Evolutionary conservation across 2,888 invertebrate genomes (phyloP), one percentile per base, ranked within the genome.

Genomic region (Dynastes grantii): DNA sequence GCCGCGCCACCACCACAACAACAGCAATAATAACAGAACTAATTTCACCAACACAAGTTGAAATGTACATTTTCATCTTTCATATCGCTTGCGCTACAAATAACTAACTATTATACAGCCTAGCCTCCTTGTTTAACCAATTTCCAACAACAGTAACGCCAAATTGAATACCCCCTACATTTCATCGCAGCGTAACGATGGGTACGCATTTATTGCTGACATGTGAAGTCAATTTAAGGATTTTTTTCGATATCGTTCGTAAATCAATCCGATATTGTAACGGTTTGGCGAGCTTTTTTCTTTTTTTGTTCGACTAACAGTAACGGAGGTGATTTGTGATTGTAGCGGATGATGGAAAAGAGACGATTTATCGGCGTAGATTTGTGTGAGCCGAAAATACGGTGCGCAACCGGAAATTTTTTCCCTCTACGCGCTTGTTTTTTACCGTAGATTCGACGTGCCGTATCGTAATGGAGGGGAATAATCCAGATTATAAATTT

Each of bases 261-360:
- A 65, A 65, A 65, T 65, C 65, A 65, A 65, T 40, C n/a, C 16
- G 40, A 40, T 40, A 65, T 65, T 45, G 65, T 37, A 65, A 40
- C 65, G 37, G 22, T n/a, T 45, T 8, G 45, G 45, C 45, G 45
- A 45, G 11, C 11, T 45, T 45, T 45, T 45, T 45, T 11, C 45
- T 13, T 37, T 65, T 37, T 40, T 65, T 16, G 32, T 37, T 13
- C 65, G 40, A 65, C n/a, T 37, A 37, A n/a, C 16, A 22, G 16
- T 65, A 65, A 40, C 65, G 6, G 13, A 22, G 16, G 65, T 65
- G 65, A 65, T 65, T 65, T 65, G 65, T 40, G 37, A 16, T 16
- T 32, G 6, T 40, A 65, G 40, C 13, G n/a, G 65, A 40, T 65
- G 65, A 65, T 40, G 40, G 40, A 65, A 65, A 8, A 40, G 65